Evolutionary conservation across 2,888 invertebrate species (phyloP).

Genomic region (Thecophora atra): DNA sequence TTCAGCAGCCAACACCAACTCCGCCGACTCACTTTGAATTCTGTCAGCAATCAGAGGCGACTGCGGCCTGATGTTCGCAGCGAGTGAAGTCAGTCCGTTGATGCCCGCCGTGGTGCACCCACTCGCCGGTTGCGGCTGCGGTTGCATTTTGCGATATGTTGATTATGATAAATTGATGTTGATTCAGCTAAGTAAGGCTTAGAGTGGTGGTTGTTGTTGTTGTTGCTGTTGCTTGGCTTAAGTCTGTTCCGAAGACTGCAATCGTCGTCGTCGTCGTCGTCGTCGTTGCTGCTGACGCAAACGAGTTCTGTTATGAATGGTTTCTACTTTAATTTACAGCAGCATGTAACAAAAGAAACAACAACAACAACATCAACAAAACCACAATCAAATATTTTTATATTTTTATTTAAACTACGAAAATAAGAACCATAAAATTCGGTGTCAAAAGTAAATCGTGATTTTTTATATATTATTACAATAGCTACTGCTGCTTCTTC

Average conservation of each 20-base stretch:
- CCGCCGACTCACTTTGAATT: constrained; percentile 20
- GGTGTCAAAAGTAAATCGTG: constrained; percentile 50
- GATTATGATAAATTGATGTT: constrained; percentile 50
- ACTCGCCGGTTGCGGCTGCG: constrained; percentile 11
- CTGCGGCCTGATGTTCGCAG: not conserved
- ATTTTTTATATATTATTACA: constrained; percentile 35
- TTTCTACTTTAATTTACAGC: constrained; percentile 14
- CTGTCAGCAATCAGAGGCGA: constrained; percentile 27
- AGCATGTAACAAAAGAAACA: constrained; percentile 9
- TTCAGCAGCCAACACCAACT: not conserved
- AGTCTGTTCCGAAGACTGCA: not conserved
- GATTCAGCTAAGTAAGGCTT: constrained; percentile 37
- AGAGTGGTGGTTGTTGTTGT: constrained; percentile 19
- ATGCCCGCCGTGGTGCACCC: constrained; percentile 20
- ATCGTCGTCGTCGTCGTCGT: not conserved
- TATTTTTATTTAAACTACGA: not conserved
- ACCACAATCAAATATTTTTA: not conserved
- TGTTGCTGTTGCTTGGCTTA: constrained; percentile 6
- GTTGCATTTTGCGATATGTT: constrained; percentile 34
- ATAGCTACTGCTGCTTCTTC: constrained; percentile 9
- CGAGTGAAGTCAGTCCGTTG: not conserved
- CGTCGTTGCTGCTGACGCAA: not conserved
- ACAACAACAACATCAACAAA: not conserved
- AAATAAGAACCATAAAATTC: constrained; percentile 6
- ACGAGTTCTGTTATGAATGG: constrained; percentile 19